These are phyloP conservation scores for Mionectes olivaceus DNA, from an alignment of 2,797 vertebrate genomes.

Conservation along the genomic window DNA sequence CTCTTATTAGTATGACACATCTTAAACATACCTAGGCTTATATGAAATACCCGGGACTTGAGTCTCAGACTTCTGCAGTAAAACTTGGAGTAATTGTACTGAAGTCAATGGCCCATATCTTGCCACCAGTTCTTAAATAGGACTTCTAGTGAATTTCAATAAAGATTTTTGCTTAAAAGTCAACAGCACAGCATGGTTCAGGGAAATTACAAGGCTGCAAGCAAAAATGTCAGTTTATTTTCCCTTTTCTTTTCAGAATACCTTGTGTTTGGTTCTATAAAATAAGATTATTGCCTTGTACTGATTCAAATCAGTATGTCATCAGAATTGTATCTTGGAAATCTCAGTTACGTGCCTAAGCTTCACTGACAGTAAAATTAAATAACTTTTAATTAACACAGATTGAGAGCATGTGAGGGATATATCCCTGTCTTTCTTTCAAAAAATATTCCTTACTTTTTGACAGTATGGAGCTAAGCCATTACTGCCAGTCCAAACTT, in stretches of 20 bases:
- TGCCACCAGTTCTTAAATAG: slow-evolving; percentile 49
- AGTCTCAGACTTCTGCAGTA: not conserved
- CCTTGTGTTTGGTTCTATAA: not conserved
- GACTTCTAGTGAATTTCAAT: slow-evolving; percentile 49
- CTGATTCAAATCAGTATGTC: not conserved
- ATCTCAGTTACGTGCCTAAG: not conserved
- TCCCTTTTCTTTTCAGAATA: not conserved
- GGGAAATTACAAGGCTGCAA: slow-evolving; percentile 47
- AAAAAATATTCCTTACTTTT: not conserved
- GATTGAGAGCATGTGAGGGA: not conserved
- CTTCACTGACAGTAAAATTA: not conserved
- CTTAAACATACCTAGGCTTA: not conserved
- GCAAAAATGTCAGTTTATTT: slow-evolving; percentile 43
- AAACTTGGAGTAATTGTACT: slow-evolving; percentile 33
- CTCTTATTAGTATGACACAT: not conserved
- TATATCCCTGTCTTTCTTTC: not conserved
- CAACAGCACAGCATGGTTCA: slow-evolving; percentile 55
- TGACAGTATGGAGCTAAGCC: not conserved
- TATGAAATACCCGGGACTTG: not conserved
- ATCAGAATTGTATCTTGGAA: not conserved
- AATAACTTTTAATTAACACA: not conserved
- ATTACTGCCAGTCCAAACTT: not conserved
- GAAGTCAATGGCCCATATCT: slow-evolving; percentile 51
- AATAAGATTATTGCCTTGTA: not conserved
- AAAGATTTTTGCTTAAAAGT: slow-evolving; percentile 62